A percentile compares a stretch with the other conserved stretches of the same genome.
Conservation (phyloP, 2,888 invertebrate species). For the Bombylius discolor region DNA sequence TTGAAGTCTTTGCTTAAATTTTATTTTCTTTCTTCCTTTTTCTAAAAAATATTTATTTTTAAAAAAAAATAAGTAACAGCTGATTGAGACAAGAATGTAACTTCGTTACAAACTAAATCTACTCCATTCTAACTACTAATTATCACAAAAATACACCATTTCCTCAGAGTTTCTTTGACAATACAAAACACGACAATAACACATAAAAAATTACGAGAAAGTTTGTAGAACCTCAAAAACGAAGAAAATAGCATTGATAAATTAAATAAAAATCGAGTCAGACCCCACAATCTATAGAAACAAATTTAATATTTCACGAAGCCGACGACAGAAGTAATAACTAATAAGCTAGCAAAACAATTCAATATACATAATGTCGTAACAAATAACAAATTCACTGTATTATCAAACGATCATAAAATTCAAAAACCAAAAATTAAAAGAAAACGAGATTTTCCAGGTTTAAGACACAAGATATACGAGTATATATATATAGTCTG, state of each 20-base stretch:
- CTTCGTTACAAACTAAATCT: constrained; percentile 8
- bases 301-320: constrained; percentile 1
- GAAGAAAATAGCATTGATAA: constrained; percentile 6
- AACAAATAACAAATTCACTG: constrained; percentile 1
- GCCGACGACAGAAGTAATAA: constrained; percentile 4
- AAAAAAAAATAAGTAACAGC: too few species aligned
- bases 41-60: too few species aligned
- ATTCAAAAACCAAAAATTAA: neutral
- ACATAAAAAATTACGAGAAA: constrained; percentile 1
- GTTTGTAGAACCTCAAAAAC: neutral
- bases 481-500: too few species aligned
- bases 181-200: constrained; percentile 3
- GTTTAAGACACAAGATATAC: neutral
- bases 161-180: neutral
- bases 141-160: constrained; percentile 3
- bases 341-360: constrained; percentile 3
- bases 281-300: neutral
- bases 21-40: too few species aligned
- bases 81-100: too few species aligned
- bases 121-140: constrained; percentile 10
- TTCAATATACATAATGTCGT: constrained; percentile 5
- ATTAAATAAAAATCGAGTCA: constrained; percentile 1
- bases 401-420: neutral
- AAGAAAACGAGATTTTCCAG: neutral
- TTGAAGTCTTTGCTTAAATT: too few species aligned